Evolutionary conservation across 2,888 invertebrate species (phyloP).

Genomic region (Lordiphosa fenestrarum): DNA sequence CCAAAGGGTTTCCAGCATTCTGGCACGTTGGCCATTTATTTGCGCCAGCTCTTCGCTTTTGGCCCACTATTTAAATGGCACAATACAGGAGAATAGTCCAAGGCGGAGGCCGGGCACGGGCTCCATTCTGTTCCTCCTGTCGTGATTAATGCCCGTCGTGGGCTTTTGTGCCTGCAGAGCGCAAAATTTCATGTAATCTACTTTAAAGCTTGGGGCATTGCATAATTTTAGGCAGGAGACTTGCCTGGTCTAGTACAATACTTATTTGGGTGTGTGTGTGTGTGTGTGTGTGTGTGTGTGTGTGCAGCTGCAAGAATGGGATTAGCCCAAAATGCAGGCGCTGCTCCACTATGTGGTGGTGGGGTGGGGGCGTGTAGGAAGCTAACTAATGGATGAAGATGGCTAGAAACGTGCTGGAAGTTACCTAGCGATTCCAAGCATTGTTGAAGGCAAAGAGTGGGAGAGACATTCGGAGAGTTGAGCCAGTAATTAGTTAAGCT

Average conservation of each 20-base stretch:
- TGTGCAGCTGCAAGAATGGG: too few species aligned
- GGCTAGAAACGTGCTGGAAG: too few species aligned
- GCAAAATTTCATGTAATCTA: conserved; percentile 69
- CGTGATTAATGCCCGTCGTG: conserved; percentile 70
- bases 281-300: too few species aligned
- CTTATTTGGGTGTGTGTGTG: too few species aligned
- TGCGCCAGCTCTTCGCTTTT: conserved; percentile 19
- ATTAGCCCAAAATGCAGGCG: conserved; percentile 17
- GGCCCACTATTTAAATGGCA: conserved; percentile 37
- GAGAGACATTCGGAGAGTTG: too few species aligned
- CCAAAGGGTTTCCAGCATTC: conserved; percentile 46
- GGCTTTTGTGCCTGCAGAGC: conserved; percentile 61
- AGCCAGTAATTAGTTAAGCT: too few species aligned
- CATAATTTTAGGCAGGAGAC: conserved; percentile 56
- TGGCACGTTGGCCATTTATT: conserved; percentile 47
- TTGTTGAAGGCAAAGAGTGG: too few species aligned
- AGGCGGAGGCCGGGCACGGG: neutral
- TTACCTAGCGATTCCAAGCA: too few species aligned
- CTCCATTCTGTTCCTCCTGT: conserved; percentile 22
- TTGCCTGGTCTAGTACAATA: neutral
- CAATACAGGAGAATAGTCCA: conserved; percentile 13
- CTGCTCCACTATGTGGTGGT: too few species aligned
- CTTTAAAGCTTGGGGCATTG: conserved; percentile 66
- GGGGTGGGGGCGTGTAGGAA: too few species aligned
- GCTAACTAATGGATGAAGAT: too few species aligned